phyloP scores from a whole-genome alignment of 2,888 invertebrate genomes.

The Tetragonisca angustula region DNA sequence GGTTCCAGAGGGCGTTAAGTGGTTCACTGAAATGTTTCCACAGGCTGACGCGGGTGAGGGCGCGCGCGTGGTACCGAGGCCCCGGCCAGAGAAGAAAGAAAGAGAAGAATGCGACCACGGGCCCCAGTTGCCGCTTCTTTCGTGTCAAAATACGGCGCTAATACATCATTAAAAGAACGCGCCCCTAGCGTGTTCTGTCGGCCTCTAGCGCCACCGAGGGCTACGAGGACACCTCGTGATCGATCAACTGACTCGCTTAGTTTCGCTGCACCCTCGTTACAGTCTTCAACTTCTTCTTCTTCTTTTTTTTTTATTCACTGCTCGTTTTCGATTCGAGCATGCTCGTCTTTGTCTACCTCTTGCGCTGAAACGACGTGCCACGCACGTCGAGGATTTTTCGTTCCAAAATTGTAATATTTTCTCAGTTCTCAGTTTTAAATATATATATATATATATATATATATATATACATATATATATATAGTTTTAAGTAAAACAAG shows the following conservation, averaged over 20 bases:
- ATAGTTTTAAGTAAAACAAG: no score
- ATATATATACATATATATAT: no score
- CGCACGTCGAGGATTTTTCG: no score
- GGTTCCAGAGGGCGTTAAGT: constrained; percentile 68
- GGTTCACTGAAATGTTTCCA: constrained; percentile 69
- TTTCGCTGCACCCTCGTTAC: constrained; percentile 34
- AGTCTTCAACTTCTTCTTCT: background rate
- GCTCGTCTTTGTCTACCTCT: no score
- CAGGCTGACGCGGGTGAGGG: constrained; percentile 47
- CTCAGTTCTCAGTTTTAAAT: no score
- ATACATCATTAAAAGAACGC: constrained; percentile 77
- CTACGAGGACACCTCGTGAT: constrained; percentile 66
- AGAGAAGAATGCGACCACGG: constrained; percentile 67
- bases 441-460: no score
- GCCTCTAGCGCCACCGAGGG: constrained; percentile 60
- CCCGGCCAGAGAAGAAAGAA: constrained; percentile 62
- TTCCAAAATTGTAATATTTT: no score
- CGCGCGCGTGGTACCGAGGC: constrained; percentile 66
- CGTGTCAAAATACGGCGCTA: constrained; percentile 79
- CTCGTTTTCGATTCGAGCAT: background rate
- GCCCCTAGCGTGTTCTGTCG: constrained; percentile 55
- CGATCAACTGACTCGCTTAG: constrained; percentile 59
- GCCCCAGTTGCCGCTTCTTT: constrained; percentile 74
- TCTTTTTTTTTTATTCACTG: constrained; percentile 16
- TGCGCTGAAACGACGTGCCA: no score